Percentiles rank a stretch among this genome's conserved stretches.
Evolutionary conservation across 2,113 vertebrate species (phyloP).

Genomic region (Tachysurus vachellii): DNA sequence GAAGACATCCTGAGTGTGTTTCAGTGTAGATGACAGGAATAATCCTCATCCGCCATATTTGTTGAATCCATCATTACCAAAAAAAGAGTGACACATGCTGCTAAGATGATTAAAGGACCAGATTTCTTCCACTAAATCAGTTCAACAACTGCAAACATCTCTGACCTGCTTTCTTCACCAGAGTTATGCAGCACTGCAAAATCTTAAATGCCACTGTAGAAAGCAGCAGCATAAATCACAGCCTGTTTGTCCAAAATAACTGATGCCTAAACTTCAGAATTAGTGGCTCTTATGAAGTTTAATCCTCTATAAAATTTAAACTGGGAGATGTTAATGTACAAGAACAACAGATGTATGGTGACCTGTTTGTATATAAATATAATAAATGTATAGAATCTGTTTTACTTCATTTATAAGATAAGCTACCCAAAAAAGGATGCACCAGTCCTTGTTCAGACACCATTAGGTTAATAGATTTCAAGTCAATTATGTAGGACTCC

Average conservation of each 20-base stretch:
- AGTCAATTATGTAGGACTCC: not conserved
- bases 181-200: not conserved
- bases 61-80: not conserved
- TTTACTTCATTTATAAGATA: not conserved
- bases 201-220: constrained; percentile 15
- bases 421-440: not conserved
- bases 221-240: constrained; percentile 6
- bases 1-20: constrained; percentile 61
- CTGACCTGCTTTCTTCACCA: constrained; percentile 18
- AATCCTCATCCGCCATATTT: constrained; percentile 37
- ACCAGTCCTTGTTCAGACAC: not conserved
- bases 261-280: not conserved
- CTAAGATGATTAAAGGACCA: not conserved
- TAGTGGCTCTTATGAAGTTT: not conserved
- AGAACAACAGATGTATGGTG: not conserved
- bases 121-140: constrained; percentile 5
- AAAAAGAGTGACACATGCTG: not conserved
- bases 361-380: not conserved
- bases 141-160: not conserved
- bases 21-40: constrained; percentile 48
- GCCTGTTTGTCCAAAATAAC: not conserved
- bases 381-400: not conserved
- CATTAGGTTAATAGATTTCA: not conserved
- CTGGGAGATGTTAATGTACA: constrained; percentile 3
- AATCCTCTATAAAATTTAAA: not conserved